Conservation (phyloP, 2,797 vertebrate species). For the Gallinago nigripennis region DNA sequence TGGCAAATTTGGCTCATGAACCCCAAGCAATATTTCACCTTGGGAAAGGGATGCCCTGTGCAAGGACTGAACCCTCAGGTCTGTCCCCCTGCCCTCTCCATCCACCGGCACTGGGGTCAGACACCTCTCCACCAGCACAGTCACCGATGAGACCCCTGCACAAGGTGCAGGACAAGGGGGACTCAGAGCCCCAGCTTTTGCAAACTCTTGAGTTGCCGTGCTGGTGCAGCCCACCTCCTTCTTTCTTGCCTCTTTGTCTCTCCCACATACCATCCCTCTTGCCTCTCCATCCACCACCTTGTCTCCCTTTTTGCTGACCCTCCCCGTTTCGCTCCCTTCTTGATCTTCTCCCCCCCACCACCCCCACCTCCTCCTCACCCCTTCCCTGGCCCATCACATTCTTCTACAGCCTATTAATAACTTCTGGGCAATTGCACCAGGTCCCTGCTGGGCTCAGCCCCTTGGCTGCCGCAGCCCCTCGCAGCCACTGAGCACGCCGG, state of each 20-base stretch:
- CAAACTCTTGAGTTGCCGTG: fast-evolving
- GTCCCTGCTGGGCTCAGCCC: constrained; percentile 61
- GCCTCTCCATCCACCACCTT: background rate
- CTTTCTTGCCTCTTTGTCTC: background rate
- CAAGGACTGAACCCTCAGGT: background rate
- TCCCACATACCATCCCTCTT: background rate
- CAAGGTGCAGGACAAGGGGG: background rate
- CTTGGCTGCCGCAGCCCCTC: constrained; percentile 30
- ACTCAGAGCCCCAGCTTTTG: background rate
- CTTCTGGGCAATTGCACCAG: constrained; percentile 70
- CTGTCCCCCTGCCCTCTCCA: background rate
- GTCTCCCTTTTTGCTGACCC: background rate
- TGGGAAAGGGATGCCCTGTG: fast-evolving
- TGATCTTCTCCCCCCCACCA: background rate
- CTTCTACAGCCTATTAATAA: constrained; percentile 69
- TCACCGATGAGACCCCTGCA: background rate
- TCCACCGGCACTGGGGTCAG: fast-evolving
- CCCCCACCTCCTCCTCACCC: background rate
- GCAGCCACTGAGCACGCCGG: constrained; percentile 44
- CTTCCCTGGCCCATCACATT: constrained; percentile 48
- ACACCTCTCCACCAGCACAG: fast-evolving
- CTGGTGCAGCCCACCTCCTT: background rate
- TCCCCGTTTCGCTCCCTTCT: background rate
- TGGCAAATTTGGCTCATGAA: constrained; percentile 56
- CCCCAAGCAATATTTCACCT: background rate